phyloP scores from a whole-genome alignment of 2,888 invertebrate genomes.

The Leuctra nigra region DNA sequence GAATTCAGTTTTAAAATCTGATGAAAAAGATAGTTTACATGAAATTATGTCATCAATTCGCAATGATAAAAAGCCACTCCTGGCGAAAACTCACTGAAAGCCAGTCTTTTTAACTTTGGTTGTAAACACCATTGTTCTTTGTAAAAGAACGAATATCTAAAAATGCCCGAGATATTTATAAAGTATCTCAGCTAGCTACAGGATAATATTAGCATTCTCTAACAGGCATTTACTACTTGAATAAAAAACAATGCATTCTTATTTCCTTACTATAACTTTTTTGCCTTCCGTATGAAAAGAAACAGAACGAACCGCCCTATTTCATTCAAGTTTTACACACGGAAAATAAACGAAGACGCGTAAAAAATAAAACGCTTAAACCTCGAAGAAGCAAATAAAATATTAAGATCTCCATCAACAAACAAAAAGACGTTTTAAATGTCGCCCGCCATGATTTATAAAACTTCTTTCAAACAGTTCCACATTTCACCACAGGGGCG shows the following conservation, averaged over 20 bases:
- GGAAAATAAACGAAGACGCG: constrained; percentile 12
- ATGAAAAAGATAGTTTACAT: too few relatives aligned
- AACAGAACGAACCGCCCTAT: constrained; percentile 8
- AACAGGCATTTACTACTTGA: constrained; percentile 14
- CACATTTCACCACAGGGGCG: not conserved
- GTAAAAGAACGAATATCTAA: too few relatives aligned
- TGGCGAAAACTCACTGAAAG: too few relatives aligned
- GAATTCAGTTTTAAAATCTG: too few relatives aligned
- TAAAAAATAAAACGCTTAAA: constrained; percentile 12
- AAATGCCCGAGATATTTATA: too few relatives aligned
- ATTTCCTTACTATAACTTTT: constrained; percentile 5
- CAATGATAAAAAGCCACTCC: too few relatives aligned
- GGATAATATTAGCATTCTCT: not conserved
- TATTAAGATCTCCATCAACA: constrained; percentile 6
- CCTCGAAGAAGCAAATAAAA: constrained; percentile 13
- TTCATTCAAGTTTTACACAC: constrained; percentile 9
- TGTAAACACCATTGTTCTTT: too few relatives aligned
- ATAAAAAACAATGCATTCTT: constrained; percentile 15
- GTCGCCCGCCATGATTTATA: constrained; percentile 7
- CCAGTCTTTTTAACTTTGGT: too few relatives aligned
- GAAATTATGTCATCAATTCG: too few relatives aligned
- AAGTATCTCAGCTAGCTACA: too few relatives aligned
- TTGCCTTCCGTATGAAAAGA: not conserved
- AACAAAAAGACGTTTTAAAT: constrained; percentile 11
- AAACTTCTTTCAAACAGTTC: not conserved